Evolutionary conservation across 1,140 invertebrate species (phyloP), one percentile per base, ranked within the genome.

Genomic region (Marisa cornuarietis): DNA sequence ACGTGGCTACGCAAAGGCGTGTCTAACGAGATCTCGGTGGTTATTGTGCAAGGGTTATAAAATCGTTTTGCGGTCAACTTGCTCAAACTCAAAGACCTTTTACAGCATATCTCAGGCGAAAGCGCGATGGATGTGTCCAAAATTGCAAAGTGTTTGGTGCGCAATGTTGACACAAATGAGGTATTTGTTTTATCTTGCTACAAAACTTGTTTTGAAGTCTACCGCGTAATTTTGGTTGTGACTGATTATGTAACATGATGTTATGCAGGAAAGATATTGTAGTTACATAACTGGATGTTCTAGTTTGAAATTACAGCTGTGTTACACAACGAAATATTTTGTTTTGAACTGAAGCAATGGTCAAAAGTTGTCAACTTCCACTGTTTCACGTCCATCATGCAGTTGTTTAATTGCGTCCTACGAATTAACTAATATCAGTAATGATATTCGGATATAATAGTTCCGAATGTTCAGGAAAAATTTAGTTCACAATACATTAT

Each of bases 61-160:
- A 18, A 63, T n/a, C n/a, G n/a, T n/a, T n/a, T n/a, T n/a, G 62
- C 62, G 18, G 18, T 63, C n/a, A 18, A 20, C n/a, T 63, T n/a
- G 62, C 62, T 63, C 18, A 63, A n/a, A 68, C 62, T 63, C 18
- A 63, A n/a, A 68, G 1, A 22, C 22, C 11, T 68, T 6, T n/a
- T 68, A 13, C 11, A 13, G 26, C 10, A 14, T 11, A 31, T 24
- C 65, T 1, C 24, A 13, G 31, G 10, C 20, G 22, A 54, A 24
- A 58, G 24, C 22, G 72, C 52, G 14, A 86, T 86, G 84, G 85
- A 88, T 65, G 63, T 88, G 31, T 75, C 83, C 16, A 87, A 86
- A 81, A 86, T 88, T 51, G 84, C 84, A 2, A 88, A 88, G 73
- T 85, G 84, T 75, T 75, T 88, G 54, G 83, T 88, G n/a, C 85